A percentile compares a stretch with the other conserved stretches of the same genome.
phyloP scores from a whole-genome alignment of 2,888 invertebrate genomes.

The Cheilosia pagana region DNA sequence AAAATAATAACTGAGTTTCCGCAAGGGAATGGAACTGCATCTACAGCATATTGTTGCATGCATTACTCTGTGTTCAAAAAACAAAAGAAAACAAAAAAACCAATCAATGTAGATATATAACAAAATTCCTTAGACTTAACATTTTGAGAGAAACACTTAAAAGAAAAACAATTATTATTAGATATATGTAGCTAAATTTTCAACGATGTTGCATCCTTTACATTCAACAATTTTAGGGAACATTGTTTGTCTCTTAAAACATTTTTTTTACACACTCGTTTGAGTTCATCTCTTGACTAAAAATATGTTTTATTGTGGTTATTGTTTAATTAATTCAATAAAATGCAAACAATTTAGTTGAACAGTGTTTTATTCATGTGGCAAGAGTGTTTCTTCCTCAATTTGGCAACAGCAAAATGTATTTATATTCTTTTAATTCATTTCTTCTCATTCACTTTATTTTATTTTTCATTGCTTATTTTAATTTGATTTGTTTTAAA shows the following conservation, averaged over 20 bases:
- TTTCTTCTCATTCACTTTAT: conserved; percentile 1
- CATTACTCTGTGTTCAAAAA: conserved; percentile 65
- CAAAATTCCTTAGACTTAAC: conserved; percentile 37
- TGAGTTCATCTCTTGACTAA: conserved; percentile 50
- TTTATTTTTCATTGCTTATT: conserved; percentile 12
- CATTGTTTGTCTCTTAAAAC: neutral
- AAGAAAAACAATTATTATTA: neutral
- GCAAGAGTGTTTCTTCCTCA: conserved; percentile 13
- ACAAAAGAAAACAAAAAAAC: conserved; percentile 3
- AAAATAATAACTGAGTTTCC: neutral
- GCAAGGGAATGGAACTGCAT: conserved; percentile 21
- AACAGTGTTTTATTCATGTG: conserved; percentile 17
- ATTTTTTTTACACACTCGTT: conserved; percentile 9
- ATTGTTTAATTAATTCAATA: conserved; percentile 23
- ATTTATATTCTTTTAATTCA: conserved; percentile 30
- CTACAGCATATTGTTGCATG: conserved; percentile 59
- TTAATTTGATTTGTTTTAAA: conserved; percentile 11
- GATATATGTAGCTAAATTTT: conserved; percentile 24
- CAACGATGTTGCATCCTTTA: conserved; percentile 11
- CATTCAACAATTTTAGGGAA: neutral
- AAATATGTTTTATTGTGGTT: conserved; percentile 50
- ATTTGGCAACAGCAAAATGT: conserved; percentile 23
- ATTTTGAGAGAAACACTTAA: conserved; percentile 9
- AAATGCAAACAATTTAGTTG: conserved; percentile 10
- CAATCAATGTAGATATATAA: conserved; percentile 19